Evolutionary conservation across 2,888 invertebrate genomes (phyloP).

Genomic region (Euzetes globulus): DNA sequence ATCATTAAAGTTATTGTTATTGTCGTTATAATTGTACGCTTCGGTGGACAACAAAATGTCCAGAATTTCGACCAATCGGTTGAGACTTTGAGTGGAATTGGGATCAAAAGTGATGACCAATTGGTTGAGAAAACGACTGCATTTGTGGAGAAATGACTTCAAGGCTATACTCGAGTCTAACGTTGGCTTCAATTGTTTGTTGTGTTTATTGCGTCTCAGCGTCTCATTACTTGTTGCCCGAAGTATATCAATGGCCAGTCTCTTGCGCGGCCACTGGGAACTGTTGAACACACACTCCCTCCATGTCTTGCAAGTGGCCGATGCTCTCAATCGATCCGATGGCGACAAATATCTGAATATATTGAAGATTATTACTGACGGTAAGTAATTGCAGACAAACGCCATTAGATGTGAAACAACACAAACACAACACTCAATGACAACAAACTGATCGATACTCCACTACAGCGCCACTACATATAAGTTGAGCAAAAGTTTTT

Average conservation of each 20-base stretch:
- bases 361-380: constrained; percentile 47
- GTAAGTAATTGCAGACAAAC: constrained; percentile 43
- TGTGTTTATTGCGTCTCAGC: constrained; percentile 20
- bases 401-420: constrained; percentile 22
- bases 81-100: constrained; percentile 16
- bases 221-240: background rate
- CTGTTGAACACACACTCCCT: constrained; percentile 49
- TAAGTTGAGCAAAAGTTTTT: no score
- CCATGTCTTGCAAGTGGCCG: constrained; percentile 56
- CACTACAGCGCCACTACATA: no score
- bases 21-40: background rate
- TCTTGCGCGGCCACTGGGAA: constrained; percentile 44
- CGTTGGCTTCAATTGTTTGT: constrained; percentile 10
- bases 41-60: constrained; percentile 26
- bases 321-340: constrained; percentile 53
- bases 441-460: no score
- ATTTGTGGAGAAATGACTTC: constrained; percentile 33
- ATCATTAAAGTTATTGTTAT: constrained; percentile 5
- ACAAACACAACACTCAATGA: background rate
- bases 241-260: constrained; percentile 39
- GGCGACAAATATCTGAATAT: constrained; percentile 52
- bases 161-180: constrained; percentile 22
- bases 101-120: constrained; percentile 33
- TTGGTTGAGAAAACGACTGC: constrained; percentile 26
- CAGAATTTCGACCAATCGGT: constrained; percentile 28